phyloP scores from a whole-genome alignment of 2,888 invertebrate genomes.

The Phasia obesa region DNA sequence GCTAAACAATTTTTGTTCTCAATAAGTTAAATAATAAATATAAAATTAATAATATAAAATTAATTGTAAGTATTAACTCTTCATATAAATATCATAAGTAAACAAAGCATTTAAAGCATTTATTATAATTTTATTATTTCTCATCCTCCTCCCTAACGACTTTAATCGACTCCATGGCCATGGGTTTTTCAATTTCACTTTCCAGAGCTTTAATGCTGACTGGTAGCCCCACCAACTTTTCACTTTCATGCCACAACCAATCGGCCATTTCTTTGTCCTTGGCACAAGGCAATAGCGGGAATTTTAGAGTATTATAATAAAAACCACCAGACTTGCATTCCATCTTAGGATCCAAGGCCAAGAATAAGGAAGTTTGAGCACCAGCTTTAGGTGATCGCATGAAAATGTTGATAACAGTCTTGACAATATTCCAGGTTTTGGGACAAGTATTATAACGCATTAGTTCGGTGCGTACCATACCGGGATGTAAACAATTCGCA shows the following conservation, averaged over 20 bases:
- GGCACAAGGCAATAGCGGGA: conserved; percentile 83
- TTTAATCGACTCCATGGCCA: conserved; percentile 60
- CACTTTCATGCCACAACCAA: conserved; percentile 85
- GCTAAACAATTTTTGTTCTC: conserved; percentile 37
- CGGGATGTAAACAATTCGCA: conserved; percentile 89
- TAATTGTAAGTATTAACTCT: conserved; percentile 7
- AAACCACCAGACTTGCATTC: conserved; percentile 78
- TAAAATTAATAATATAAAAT: conserved; percentile 32
- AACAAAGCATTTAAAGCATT: conserved; percentile 49
- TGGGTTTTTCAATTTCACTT: conserved; percentile 39
- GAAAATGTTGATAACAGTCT: conserved; percentile 74
- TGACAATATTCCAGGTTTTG: conserved; percentile 74
- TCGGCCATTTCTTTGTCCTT: conserved; percentile 84
- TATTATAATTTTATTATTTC: neutral
- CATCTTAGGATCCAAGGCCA: conserved; percentile 80
- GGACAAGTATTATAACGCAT: conserved; percentile 83
- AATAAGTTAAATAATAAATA: conserved; percentile 46
- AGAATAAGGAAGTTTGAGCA: conserved; percentile 79
- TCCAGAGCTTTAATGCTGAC: conserved; percentile 54
- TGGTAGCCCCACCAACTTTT: conserved; percentile 78
- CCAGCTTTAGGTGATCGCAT: conserved; percentile 80
- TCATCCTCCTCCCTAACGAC: conserved; percentile 60
- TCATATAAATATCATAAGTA: conserved; percentile 14
- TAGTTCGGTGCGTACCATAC: conserved; percentile 89
- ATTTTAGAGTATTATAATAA: conserved; percentile 85